phyloP scores from a whole-genome alignment of 2,888 invertebrate species.

The Eumacrocentrus americanus region DNA sequence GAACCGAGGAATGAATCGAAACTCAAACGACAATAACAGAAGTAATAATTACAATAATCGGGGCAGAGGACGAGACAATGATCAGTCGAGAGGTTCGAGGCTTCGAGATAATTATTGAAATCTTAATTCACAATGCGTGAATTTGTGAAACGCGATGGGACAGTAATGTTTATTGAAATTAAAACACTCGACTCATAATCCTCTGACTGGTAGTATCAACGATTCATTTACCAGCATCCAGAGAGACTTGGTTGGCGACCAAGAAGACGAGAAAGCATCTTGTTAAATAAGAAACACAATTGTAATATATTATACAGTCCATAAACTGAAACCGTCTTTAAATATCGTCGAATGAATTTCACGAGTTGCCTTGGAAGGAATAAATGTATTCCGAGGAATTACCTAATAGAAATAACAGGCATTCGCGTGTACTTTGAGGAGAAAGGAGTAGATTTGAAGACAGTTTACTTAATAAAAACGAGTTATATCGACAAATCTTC shows the following conservation, averaged over 20 bases:
- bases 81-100: constrained; percentile 46
- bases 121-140: not conserved
- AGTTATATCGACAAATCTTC: constrained; percentile 2
- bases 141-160: not conserved
- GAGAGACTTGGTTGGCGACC: no score
- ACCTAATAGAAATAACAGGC: constrained; percentile 9
- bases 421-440: not conserved
- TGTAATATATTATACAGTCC: constrained; percentile 41
- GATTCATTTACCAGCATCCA: no score
- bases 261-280: not conserved
- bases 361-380: constrained; percentile 21
- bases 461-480: constrained; percentile 23
- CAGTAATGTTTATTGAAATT: no score
- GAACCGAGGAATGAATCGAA: constrained; percentile 48
- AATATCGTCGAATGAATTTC: constrained; percentile 11
- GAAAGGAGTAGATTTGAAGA: not conserved
- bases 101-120: constrained; percentile 51
- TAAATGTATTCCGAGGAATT: constrained; percentile 3
- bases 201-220: no score
- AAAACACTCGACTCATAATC: no score
- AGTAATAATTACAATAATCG: constrained; percentile 48
- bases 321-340: constrained; percentile 24
- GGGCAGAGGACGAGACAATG: constrained; percentile 49
- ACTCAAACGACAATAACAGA: constrained; percentile 43
- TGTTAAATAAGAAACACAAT: constrained; percentile 19